Evolutionary conservation across 2,888 invertebrate species (phyloP).

Genomic region (Tyria jacobaeae): DNA sequence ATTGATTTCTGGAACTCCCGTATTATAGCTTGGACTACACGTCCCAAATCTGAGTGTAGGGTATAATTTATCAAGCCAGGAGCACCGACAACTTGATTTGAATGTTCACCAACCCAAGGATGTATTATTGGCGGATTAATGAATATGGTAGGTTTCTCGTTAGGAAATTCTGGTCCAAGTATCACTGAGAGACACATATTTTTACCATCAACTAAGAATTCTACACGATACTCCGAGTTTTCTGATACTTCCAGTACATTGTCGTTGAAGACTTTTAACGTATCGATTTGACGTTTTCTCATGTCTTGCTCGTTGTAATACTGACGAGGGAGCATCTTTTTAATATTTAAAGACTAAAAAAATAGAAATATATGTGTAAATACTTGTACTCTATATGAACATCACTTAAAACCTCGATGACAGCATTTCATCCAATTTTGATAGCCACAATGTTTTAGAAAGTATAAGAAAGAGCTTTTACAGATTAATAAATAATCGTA

Average conservation of each 20-base stretch:
- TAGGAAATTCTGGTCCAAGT: constrained; percentile 90
- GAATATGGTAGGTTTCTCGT: constrained; percentile 90
- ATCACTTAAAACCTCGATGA: background rate
- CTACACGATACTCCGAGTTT: constrained; percentile 90
- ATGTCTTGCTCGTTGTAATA: constrained; percentile 86
- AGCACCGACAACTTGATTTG: constrained; percentile 90
- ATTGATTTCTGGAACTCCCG: constrained; percentile 90
- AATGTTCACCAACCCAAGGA: constrained; percentile 90
- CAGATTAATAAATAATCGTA: background rate
- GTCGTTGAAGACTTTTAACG: constrained; percentile 93
- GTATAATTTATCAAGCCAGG: constrained; percentile 93
- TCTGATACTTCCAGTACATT: constrained; percentile 91
- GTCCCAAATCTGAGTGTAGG: constrained; percentile 92
- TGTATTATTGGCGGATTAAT: constrained; percentile 89
- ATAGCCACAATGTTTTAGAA: background rate
- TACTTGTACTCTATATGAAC: background rate
- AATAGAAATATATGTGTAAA: background rate
- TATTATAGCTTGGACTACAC: constrained; percentile 93
- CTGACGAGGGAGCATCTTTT: constrained; percentile 83
- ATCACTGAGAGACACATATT: constrained; percentile 89
- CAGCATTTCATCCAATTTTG: background rate
- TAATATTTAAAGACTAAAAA: constrained; percentile 23
- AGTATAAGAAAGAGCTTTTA: no score
- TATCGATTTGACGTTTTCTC: constrained; percentile 92
- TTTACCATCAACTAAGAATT: constrained; percentile 89